Evolutionary conservation across 2,113 vertebrate species (phyloP).

Genomic region (Leuciscus idus): DNA sequence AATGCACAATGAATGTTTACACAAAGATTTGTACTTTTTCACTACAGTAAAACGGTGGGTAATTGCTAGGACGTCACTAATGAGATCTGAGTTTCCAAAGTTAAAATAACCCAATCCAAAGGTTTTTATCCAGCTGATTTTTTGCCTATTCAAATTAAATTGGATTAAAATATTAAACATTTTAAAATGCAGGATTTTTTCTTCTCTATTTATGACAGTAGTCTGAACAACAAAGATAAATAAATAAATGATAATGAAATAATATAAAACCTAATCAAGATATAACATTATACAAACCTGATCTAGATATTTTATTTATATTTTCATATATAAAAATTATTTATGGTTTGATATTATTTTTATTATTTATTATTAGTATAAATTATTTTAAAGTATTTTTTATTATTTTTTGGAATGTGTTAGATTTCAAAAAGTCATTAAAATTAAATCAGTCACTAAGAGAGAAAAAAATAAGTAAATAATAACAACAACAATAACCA

Average conservation of each 20-base stretch:
- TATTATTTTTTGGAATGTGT: no score
- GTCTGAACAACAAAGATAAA: not conserved
- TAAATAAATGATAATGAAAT: not conserved
- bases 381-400: not conserved
- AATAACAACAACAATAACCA: not conserved
- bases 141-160: not conserved
- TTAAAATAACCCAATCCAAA: no score
- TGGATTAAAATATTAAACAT: not conserved
- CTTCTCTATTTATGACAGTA: not conserved
- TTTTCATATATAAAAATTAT: not conserved
- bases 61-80: not conserved
- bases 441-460: no score
- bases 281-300: not conserved
- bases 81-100: not conserved
- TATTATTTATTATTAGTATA: not conserved
- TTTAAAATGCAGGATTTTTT: not conserved
- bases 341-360: not conserved
- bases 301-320: not conserved
- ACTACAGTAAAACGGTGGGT: not conserved
- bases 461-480: no score
- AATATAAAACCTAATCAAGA: not conserved
- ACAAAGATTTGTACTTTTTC: not conserved
- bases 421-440: no score
- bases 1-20: constrained; percentile 30
- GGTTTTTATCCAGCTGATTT: not conserved